Base-by-base conservation (phyloP, 2,797 vertebrate genomes). In the Centropyge bicolor region DNA sequence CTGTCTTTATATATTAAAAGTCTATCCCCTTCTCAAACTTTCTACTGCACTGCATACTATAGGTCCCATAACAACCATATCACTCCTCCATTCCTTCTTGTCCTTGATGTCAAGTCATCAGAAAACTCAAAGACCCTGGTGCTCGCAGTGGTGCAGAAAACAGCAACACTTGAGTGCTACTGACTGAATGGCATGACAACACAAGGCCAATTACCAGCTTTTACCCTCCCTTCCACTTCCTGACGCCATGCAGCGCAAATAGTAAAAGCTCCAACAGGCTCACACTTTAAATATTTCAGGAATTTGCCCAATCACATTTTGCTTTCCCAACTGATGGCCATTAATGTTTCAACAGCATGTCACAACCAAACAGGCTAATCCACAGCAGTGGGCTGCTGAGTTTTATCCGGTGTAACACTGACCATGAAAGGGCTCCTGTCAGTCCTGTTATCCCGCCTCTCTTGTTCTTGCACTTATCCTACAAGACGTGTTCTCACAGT, bases 231-330 rank as follows among this genome's bases (percentile, higher is more conserved):
- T 80, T 89, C 89, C 83, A 84, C 73, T 86, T 89, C 84, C 80
- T 68, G 84, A 86, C 71, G 83, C 91, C 85, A 80, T 65, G 78
- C 68, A 6, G 81, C 86, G 91, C 95, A 97, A 87, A 86, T 92
- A 93, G 96, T 97, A 98, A 98, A 98, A 97, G 97, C 97, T 97
- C 97, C 97, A 97, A 98, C 97, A 97, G 97, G 82, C 96, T 95
- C 93, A 86, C 95, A 96, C 95, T 97, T 97, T 99, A 98, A 99
- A 99, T 99, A 99, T 99, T 99, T 99, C 96, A 99, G 96, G 96
- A 97, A 97, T 98, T 98, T 98, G 97, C 97, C 97, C 97, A 98
- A 97, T 99, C 97, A 96, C 94, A 98, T 98, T 98, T 97, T 96
- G 96, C 96, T 96, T 94, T 95, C 92, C 94, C 93, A 90, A 95